Conservation (phyloP, 2,797 vertebrate genomes). For the Podargus strigoides region DNA sequence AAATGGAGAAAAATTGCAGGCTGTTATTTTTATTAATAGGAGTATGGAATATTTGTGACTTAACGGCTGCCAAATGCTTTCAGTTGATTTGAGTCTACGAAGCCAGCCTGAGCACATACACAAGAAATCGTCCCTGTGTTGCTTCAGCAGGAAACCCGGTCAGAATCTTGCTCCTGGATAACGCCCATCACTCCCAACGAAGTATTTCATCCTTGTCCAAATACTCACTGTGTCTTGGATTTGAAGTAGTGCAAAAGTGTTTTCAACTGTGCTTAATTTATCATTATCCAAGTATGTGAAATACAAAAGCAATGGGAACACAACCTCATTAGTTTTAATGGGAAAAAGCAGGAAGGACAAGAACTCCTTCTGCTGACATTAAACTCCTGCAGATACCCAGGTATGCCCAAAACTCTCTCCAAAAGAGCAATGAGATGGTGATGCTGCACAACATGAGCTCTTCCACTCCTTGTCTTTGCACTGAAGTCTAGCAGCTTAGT, state of each 20-base stretch:
- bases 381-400: not conserved
- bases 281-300: not conserved
- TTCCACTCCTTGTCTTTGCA: not conserved
- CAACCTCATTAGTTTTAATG: not conserved
- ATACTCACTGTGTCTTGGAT: not conserved
- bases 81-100: not conserved
- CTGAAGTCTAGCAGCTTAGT: not conserved
- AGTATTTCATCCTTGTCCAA: constrained; percentile 44
- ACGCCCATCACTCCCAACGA: not conserved
- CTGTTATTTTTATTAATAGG: constrained; percentile 21
- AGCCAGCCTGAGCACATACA: not conserved
- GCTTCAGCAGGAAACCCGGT: constrained; percentile 16
- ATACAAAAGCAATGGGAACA: not conserved
- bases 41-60: not conserved
- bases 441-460: not conserved
- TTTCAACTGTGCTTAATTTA: not conserved
- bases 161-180: not conserved
- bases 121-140: not conserved
- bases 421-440: not conserved
- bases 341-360: not conserved
- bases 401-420: not conserved
- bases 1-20: not conserved
- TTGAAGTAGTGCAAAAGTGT: not conserved
- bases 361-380: not conserved
- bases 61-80: not conserved